Conservation (phyloP, 2,888 invertebrate genomes). For the Drosophila bunnanda region DNA sequence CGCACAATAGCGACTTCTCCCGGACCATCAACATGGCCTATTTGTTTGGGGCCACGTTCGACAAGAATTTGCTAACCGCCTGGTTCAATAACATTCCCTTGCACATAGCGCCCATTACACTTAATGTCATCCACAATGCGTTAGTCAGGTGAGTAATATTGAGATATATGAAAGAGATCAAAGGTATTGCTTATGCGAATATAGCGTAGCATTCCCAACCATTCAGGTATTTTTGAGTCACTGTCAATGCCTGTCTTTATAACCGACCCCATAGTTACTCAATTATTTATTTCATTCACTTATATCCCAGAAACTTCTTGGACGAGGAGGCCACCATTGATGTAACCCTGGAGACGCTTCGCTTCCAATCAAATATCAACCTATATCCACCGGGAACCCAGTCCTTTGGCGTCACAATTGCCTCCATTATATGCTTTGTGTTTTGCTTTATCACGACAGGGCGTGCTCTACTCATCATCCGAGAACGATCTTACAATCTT, state of each 20-base stretch:
- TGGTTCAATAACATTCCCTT: slow-evolving; percentile 74
- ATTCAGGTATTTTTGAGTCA: not conserved
- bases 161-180: not conserved
- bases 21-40: slow-evolving; percentile 46
- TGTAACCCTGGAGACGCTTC: slow-evolving; percentile 55
- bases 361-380: slow-evolving; percentile 44
- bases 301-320: slow-evolving; percentile 33
- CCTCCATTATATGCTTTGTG: slow-evolving; percentile 50
- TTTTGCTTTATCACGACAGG: slow-evolving; percentile 49
- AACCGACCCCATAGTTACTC: not conserved
- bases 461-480: slow-evolving; percentile 26
- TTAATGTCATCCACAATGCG: slow-evolving; percentile 71
- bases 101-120: slow-evolving; percentile 61
- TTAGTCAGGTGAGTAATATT: slow-evolving; percentile 52
- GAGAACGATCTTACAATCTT: slow-evolving; percentile 35
- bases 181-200: too few species aligned
- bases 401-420: slow-evolving; percentile 53
- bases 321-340: slow-evolving; percentile 58
- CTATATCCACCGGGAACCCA: slow-evolving; percentile 39
- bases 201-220: not conserved
- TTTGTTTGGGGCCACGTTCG: slow-evolving; percentile 61
- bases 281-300: not conserved
- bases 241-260: not conserved
- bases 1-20: slow-evolving; percentile 32
- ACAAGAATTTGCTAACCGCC: slow-evolving; percentile 33